Percentiles rank a stretch among this genome's conserved stretches.
These are phyloP conservation scores for Smittia sp. DNA, from an alignment of 2,888 invertebrate genomes.

Conservation along the genomic window DNA sequence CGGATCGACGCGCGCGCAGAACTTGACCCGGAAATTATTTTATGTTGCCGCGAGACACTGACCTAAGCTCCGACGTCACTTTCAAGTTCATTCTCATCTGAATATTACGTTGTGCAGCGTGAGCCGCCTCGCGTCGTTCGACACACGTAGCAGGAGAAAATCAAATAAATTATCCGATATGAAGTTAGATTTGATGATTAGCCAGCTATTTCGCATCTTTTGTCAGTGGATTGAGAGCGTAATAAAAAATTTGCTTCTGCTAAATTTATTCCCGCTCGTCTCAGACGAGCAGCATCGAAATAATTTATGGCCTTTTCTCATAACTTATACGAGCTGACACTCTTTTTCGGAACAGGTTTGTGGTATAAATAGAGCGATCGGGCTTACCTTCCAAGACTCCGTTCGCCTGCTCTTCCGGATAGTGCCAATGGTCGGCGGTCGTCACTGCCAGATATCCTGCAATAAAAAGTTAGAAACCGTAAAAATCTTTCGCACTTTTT, in stretches of 20 bases:
- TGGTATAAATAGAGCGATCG: not conserved
- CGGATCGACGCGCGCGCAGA: too few species aligned
- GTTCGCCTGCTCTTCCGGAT: not conserved
- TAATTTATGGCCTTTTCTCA: not conserved
- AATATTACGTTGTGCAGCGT: too few species aligned
- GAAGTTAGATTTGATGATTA: too few species aligned
- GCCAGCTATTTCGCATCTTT: too few species aligned
- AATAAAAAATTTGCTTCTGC: not conserved
- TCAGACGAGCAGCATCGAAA: not conserved
- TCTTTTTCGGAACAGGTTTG: not conserved
- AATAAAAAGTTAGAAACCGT: not conserved
- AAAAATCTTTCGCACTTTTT: too few species aligned
- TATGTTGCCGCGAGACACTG: too few species aligned
- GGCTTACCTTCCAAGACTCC: not conserved
- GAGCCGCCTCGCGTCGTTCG: too few species aligned
- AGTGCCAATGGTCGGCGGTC: not conserved
- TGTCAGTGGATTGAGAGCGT: not conserved
- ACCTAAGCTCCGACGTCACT: too few species aligned
- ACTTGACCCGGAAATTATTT: too few species aligned
- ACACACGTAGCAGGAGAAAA: too few species aligned
- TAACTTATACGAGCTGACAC: not conserved
- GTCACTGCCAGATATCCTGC: not conserved
- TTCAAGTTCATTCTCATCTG: too few species aligned
- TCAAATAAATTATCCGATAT: too few species aligned
- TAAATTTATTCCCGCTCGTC: not conserved